Evolutionary conservation across 2,888 invertebrate genomes (phyloP).

Genomic region (Cryptus armator): DNA sequence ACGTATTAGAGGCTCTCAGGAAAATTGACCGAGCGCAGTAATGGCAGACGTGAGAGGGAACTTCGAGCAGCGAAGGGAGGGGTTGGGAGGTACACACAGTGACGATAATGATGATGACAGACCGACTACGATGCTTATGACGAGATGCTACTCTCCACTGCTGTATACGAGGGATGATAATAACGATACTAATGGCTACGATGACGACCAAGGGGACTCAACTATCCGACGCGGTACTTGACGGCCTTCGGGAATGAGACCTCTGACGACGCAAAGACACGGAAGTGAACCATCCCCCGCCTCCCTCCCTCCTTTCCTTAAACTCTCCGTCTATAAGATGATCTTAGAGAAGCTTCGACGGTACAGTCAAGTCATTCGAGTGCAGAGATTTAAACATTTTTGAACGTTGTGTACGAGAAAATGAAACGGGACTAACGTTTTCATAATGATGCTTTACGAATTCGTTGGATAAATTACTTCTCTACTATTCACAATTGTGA

Average conservation of each 20-base stretch:
- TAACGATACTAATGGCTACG: conserved; percentile 63
- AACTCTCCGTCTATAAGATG: not conserved
- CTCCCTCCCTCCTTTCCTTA: not conserved
- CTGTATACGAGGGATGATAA: conserved; percentile 59
- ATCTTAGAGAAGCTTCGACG: not conserved
- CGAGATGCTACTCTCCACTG: conserved; percentile 40
- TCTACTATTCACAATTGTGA: too few relatives aligned
- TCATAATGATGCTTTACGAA: too few relatives aligned
- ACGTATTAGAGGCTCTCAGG: conserved; percentile 75
- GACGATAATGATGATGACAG: conserved; percentile 79
- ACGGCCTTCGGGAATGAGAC: conserved; percentile 26
- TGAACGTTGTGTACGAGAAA: not conserved
- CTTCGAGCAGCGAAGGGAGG: not conserved
- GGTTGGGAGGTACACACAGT: conserved; percentile 65
- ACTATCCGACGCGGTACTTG: conserved; percentile 34
- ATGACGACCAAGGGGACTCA: conserved; percentile 37
- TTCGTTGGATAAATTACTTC: too few relatives aligned
- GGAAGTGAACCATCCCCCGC: not conserved
- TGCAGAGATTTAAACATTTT: not conserved
- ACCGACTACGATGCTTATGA: conserved; percentile 67
- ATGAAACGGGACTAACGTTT: not conserved
- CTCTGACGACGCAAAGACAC: conserved; percentile 30
- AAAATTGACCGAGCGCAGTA: conserved; percentile 80
- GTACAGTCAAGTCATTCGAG: conserved; percentile 4
- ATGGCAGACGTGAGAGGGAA: conserved; percentile 57